Percentiles rank a stretch among this genome's conserved stretches.
Conservation (phyloP, 2,797 vertebrate species). For the Brachyrhaphis roseni region DNA sequence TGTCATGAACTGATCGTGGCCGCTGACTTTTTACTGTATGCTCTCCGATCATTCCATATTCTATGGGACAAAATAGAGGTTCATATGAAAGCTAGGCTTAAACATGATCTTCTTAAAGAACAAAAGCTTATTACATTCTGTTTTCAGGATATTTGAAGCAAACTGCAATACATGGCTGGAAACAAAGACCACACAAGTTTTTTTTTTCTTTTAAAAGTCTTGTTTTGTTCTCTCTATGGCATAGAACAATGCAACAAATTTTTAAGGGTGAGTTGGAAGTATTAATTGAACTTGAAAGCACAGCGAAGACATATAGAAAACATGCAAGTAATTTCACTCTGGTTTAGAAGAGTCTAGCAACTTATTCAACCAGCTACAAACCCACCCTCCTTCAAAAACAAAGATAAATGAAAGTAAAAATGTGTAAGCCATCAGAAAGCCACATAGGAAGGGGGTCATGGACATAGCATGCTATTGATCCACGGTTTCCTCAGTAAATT, state of each 20-base stretch:
- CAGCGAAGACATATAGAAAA: slow-evolving; percentile 85
- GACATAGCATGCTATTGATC: slow-evolving; percentile 88
- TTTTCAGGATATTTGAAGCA: slow-evolving; percentile 75
- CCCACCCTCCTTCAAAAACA: slow-evolving; percentile 56
- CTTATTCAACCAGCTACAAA: slow-evolving; percentile 39
- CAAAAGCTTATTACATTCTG: slow-evolving; percentile 81
- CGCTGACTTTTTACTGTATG: slow-evolving; percentile 99
- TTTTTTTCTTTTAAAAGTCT: slow-evolving; percentile 42
- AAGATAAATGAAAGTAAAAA: slow-evolving; percentile 81
- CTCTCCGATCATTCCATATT: slow-evolving; percentile 99
- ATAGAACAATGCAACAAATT: slow-evolving; percentile 83
- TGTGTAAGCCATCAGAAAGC: slow-evolving; percentile 87
- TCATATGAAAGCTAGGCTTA: slow-evolving; percentile 94
- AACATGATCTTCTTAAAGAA: slow-evolving; percentile 80
- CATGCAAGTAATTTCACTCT: slow-evolving; percentile 85
- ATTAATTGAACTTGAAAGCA: slow-evolving; percentile 85
- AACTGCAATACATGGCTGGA: slow-evolving; percentile 80
- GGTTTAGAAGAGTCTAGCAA: slow-evolving; percentile 51
- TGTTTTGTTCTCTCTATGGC: slow-evolving; percentile 72
- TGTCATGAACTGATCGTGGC: slow-evolving; percentile 99
- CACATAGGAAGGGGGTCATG: slow-evolving; percentile 85
- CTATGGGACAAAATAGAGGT: slow-evolving; percentile 99
- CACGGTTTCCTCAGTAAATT: slow-evolving; percentile 80
- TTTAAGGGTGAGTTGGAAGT: slow-evolving; percentile 83
- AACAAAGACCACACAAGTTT: slow-evolving; percentile 85